Conservation (phyloP, 2,888 invertebrate species). For the Tethea ocularis region DNA sequence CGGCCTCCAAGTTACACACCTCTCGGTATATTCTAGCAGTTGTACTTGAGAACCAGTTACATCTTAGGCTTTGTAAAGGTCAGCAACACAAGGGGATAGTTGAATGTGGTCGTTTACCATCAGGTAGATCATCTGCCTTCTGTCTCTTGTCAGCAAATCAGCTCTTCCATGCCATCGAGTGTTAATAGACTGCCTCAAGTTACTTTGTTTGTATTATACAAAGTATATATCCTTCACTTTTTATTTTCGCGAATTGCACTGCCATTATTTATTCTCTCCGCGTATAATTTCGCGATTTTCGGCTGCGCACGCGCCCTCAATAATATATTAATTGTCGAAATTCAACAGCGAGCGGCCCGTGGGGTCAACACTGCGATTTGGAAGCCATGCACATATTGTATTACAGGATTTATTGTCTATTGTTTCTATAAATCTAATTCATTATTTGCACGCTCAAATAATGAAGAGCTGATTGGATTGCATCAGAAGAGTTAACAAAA, state of each 20-base stretch:
- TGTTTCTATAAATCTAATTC: not conserved
- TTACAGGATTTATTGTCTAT: constrained; percentile 18
- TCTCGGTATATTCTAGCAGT: no score
- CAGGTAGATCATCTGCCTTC: no score
- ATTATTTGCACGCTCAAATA: not conserved
- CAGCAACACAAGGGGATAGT: no score
- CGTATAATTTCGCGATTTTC: constrained; percentile 41
- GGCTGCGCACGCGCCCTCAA: constrained; percentile 46
- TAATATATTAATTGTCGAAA: constrained; percentile 50
- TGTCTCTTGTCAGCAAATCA: no score
- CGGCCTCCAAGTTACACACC: no score
- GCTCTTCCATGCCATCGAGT: not conserved
- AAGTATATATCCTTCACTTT: constrained; percentile 22
- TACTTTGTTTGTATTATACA: not conserved
- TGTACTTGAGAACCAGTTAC: no score
- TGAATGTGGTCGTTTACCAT: no score
- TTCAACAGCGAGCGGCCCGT: constrained; percentile 14
- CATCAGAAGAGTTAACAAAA: not conserved
- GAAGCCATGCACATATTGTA: constrained; percentile 18
- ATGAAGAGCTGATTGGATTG: not conserved
- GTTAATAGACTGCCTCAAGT: not conserved
- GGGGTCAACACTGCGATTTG: constrained; percentile 36
- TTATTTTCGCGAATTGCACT: constrained; percentile 28
- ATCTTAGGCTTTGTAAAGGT: no score
- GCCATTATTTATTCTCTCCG: constrained; percentile 31